Base-by-base conservation (phyloP, 2,113 vertebrate genomes). In the Laterallus jamaicensis region DNA sequence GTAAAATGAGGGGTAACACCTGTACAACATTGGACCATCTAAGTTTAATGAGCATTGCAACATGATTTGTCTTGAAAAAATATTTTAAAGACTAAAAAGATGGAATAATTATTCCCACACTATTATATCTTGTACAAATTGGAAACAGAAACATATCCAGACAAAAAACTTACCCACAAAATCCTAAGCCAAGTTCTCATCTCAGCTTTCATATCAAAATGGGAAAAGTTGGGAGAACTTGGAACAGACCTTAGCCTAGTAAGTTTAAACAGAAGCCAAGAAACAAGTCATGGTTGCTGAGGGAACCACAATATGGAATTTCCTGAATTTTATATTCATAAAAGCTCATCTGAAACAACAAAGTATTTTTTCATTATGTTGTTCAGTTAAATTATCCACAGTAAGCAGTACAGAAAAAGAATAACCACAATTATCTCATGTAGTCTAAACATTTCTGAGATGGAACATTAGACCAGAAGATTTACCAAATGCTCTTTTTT, bases 171-270 rank as follows among this genome's bases (percentile, higher is more conserved):
- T 88, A 92, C 63, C 87, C 84, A 77, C 29, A 94, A 93, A 47
- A 82, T 82, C n/a, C 37, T 42, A 31, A 94, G 75, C 70, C 79
- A 93, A 95, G 82, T 80, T 95, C 84, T 83, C 87, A 91, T 80
- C 58, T 85, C 58, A 85, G 40, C 49, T 90, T 92, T 88, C 70
- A 64, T 8, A 93, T 74, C 50, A 82, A 85, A 74, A 74, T 82
- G 91, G 67, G 78, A 94, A 94, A 96, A 90, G 82, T 74, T 84
- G 94, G 49, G 40, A 60, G 54, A 58, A 92, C 40, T 77, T 70
- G 67, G 50, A 91, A 89, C 35, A 92, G 71, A n/a, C 49, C 82
- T 94, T 90, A 94, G 64, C 59, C 62, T 67, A 74, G 82, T 86
- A 82, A 94, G 62, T 80, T 15, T 12, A 90, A 90, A 77, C 2